These are phyloP conservation scores for Drosophila fulvimacula DNA, from an alignment of 2,888 invertebrate species.

Conservation along the genomic window DNA sequence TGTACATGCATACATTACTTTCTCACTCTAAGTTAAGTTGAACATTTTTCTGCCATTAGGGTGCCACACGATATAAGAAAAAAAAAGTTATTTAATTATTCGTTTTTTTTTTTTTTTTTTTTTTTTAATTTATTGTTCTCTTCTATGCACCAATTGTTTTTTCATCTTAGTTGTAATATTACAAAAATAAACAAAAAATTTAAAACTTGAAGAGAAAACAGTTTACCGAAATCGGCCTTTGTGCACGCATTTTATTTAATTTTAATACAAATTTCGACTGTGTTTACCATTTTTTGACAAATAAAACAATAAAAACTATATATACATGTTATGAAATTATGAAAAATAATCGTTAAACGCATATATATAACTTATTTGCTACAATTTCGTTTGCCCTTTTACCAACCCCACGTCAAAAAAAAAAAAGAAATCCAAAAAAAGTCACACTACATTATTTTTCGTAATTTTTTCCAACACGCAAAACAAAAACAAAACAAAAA, in stretches of 20 bases:
- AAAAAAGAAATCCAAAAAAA: constrained; percentile 8
- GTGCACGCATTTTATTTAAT: constrained; percentile 84
- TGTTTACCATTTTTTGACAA: constrained; percentile 42
- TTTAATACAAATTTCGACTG: constrained; percentile 54
- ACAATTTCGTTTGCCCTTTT: constrained; percentile 34
- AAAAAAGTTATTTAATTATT: constrained; percentile 37
- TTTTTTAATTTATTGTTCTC: constrained; percentile 55
- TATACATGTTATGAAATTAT: constrained; percentile 48
- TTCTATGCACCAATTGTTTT: constrained; percentile 56
- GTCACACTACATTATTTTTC: constrained; percentile 51
- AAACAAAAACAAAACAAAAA: constrained; percentile 23
- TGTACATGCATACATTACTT: constrained; percentile 58
- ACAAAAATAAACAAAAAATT: constrained; percentile 10
- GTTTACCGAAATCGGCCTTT: constrained; percentile 77
- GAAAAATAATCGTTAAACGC: constrained; percentile 50
- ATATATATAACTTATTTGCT: constrained; percentile 45
- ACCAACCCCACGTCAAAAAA: constrained; percentile 1
- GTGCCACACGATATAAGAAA: constrained; percentile 35
- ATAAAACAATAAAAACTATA: background rate
- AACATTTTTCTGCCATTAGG: constrained; percentile 62
- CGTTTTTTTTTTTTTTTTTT: constrained; percentile 22
- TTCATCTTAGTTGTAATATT: constrained; percentile 44
- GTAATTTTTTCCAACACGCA: constrained; percentile 40
- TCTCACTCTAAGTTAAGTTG: constrained; percentile 56
- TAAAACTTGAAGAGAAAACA: constrained; percentile 25